Percentiles rank a stretch among this genome's conserved stretches.
Evolutionary conservation across 2,888 invertebrate genomes (phyloP).

Genomic region (Chrysomela aeneicollis): DNA sequence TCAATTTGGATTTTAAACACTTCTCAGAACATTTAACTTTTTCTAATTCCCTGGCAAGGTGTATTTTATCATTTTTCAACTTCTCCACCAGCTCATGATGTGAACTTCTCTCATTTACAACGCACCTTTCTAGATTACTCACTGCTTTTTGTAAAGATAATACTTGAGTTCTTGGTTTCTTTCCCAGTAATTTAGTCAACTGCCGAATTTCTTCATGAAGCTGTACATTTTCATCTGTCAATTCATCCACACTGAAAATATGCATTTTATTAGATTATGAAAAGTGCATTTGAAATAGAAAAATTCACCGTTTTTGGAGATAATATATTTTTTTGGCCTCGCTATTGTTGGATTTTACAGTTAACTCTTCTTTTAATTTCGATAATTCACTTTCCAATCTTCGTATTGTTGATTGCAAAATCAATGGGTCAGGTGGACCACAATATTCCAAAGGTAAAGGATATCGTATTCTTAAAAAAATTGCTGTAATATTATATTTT

Average conservation of each 20-base stretch:
- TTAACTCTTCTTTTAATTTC: constrained; percentile 53
- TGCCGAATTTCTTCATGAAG: constrained; percentile 51
- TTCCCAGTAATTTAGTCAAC: constrained; percentile 44
- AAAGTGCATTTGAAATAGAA: neutral
- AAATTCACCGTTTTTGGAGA: constrained; percentile 51
- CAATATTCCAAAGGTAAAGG: constrained; percentile 65
- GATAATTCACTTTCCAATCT: constrained; percentile 62
- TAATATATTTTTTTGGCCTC: constrained; percentile 47
- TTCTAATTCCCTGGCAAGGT: constrained; percentile 54
- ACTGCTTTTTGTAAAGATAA: constrained; percentile 57
- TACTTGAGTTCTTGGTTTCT: constrained; percentile 45
- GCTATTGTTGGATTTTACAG: constrained; percentile 39
- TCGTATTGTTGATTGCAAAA: constrained; percentile 63
- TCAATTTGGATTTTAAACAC: constrained; percentile 39
- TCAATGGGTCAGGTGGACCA: constrained; percentile 63
- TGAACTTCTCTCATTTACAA: constrained; percentile 58
- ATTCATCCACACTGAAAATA: constrained; percentile 52
- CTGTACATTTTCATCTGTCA: constrained; percentile 53
- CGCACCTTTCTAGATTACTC: constrained; percentile 59
- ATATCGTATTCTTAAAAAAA: constrained; percentile 62
- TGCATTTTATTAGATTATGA: constrained; percentile 53
- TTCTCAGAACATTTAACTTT: constrained; percentile 50
- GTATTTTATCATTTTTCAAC: constrained; percentile 58
- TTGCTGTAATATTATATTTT: neutral
- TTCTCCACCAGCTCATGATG: constrained; percentile 60